Base-by-base conservation (phyloP, 1,140 invertebrate species). In the Maconellicoccus hirsutus region DNA sequence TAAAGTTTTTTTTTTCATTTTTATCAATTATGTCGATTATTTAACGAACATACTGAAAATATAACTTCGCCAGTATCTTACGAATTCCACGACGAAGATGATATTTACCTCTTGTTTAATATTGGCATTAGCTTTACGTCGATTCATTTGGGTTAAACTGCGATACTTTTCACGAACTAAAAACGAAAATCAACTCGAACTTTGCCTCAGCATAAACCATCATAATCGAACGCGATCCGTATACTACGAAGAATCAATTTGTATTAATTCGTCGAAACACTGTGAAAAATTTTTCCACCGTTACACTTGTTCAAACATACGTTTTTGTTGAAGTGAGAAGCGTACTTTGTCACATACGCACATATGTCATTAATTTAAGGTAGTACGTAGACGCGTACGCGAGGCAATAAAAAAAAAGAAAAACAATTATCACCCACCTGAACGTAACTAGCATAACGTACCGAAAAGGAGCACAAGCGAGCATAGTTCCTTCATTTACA, bases 381-480 rank as follows among this genome's bases (percentile, higher is more conserved):
- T 52, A 52, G 12, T 3, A 52, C 42, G 10, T 52, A 52, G 10
- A 16, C 16, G 12, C 6, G 10, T 19, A 52, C n/a, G 12, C 29
- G 29, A 3, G 4, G 29, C 29, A 33, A 33, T 33, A 33, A 33
- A 33, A 33, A 33, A 33, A 12, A 16, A 52, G n/a, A 52, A 52
- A 52, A 52, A 52, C 42, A 52, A 52, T 52, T 52, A 52, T 52
- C 42, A 52, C 16, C 42, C 42, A 52, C 42, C 42, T 52, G 42
- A 52, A 19, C 2, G 42, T 16, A 52, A 52, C 42, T 52, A 19
- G 12, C 42, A 16, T 19, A 52, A 2, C 42, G n/a, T 52, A 8
- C n/a, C 10, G 42, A 52, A 52, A 52, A 52, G 42, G 42, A 16
- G 42, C n/a, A 52, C 42, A 52, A 52, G 42, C n/a, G 4, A 52